Conservation (phyloP, 2,888 invertebrate species). For the Resseliella maxima region DNA sequence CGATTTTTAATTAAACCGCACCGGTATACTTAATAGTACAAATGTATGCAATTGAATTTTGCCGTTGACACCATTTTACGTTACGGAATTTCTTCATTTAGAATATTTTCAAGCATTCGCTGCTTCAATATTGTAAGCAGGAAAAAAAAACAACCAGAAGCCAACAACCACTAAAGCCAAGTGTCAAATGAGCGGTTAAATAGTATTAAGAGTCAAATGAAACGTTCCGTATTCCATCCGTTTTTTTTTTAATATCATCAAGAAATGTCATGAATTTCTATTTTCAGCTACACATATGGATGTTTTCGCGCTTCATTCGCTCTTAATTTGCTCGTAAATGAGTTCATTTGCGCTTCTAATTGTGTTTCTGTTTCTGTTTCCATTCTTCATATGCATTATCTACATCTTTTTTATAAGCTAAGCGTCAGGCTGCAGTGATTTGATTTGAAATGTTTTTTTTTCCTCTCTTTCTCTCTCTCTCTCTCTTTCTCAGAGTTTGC, state of each 20-base stretch:
- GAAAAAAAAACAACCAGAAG: neutral
- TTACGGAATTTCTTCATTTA: neutral
- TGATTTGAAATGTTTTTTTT: neutral
- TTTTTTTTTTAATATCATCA: neutral
- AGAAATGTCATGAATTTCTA: conserved; percentile 29
- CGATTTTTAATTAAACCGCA: conserved; percentile 44
- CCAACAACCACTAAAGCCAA: conserved; percentile 12
- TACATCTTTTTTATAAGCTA: neutral
- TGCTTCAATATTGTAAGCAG: neutral
- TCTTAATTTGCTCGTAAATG: conserved; percentile 42
- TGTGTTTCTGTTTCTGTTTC: conserved; percentile 33
- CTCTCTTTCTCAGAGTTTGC: neutral
- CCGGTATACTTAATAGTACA: neutral
- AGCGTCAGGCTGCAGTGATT: conserved; percentile 12
- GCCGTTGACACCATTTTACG: conserved; percentile 2
- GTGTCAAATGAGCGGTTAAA: conserved; percentile 50
- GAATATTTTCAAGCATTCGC: neutral
- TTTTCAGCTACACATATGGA: conserved; percentile 15
- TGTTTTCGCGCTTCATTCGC: conserved; percentile 43
- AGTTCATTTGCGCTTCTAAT: conserved; percentile 45
- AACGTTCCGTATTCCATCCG: neutral
- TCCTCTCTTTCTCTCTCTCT: neutral
- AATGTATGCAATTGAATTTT: neutral
- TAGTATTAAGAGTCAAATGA: conserved; percentile 8
- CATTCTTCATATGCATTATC: conserved; percentile 23